These are phyloP conservation scores for Lampropteryx suffumata DNA, from an alignment of 2,888 invertebrate species.

Conservation along the genomic window DNA sequence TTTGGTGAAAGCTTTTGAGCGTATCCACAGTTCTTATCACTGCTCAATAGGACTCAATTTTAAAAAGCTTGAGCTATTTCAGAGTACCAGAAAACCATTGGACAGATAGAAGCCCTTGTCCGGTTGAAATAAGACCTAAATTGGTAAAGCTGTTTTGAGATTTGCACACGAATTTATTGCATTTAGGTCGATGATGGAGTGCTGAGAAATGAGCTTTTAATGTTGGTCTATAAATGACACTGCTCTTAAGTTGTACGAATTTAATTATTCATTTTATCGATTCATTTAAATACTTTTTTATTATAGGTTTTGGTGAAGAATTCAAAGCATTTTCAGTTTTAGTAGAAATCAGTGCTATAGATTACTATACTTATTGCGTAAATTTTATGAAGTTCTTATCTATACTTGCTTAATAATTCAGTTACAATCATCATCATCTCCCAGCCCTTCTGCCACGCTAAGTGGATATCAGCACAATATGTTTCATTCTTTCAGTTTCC, in stretches of 20 bases:
- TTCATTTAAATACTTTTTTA: too few relatives aligned
- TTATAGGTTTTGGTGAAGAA: too few relatives aligned
- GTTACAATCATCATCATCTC: too few relatives aligned
- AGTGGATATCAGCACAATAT: too few relatives aligned
- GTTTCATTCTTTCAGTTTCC: too few relatives aligned
- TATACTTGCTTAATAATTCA: too few relatives aligned
- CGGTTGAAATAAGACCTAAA: slow-evolving; percentile 29
- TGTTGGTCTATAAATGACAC: slow-evolving; percentile 25
- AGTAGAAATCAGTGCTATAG: too few relatives aligned
- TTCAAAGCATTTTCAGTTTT: too few relatives aligned
- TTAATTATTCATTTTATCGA: neutral
- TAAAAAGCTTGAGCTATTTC: neutral
- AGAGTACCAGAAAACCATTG: neutral
- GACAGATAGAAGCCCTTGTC: neutral
- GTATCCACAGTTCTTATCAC: neutral
- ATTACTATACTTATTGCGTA: too few relatives aligned
- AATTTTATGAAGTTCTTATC: too few relatives aligned
- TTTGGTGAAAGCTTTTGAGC: slow-evolving; percentile 34
- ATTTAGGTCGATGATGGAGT: slow-evolving; percentile 21
- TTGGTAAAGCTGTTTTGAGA: slow-evolving; percentile 14
- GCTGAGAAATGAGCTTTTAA: slow-evolving; percentile 25
- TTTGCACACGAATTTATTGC: slow-evolving; percentile 38
- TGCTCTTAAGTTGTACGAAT: slow-evolving; percentile 5
- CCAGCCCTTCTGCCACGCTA: too few relatives aligned
- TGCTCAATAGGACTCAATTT: slow-evolving; percentile 9